These are phyloP conservation scores for Drosophila ficusphila DNA, from an alignment of 1,140 invertebrate genomes.

Conservation along the genomic window DNA sequence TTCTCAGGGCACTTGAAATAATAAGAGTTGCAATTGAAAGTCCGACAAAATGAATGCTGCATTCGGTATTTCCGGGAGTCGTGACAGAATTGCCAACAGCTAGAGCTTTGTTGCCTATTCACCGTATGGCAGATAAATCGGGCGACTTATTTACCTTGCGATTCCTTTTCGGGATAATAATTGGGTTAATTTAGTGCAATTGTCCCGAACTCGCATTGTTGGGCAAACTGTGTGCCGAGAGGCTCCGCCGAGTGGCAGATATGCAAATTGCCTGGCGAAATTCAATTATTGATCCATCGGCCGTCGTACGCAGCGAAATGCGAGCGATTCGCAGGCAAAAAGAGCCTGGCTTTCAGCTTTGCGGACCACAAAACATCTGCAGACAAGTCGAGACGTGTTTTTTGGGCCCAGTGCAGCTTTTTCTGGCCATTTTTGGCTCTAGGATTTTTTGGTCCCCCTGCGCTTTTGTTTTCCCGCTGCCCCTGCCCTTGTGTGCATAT, in stretches of 20 bases:
- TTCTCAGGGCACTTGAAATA: neutral
- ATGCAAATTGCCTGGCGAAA: constrained; percentile 32
- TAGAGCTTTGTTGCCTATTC: neutral
- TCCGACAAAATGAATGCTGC: neutral
- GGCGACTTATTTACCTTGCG: constrained; percentile 5
- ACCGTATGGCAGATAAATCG: constrained; percentile 24
- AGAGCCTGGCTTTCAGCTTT: constrained; percentile 7
- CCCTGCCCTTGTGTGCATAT: constrained; percentile 23
- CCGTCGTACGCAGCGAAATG: neutral
- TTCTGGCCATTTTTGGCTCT: neutral
- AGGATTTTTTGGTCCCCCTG: neutral
- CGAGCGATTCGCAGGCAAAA: neutral
- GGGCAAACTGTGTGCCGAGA: neutral
- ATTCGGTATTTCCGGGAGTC: neutral
- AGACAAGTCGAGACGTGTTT: constrained; percentile 23
- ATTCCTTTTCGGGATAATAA: constrained; percentile 24
- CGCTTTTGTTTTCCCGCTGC: neutral
- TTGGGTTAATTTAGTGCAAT: constrained; percentile 40
- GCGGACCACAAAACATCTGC: constrained; percentile 15
- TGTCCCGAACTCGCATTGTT: constrained; percentile 12
- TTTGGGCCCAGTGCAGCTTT: constrained; percentile 16
- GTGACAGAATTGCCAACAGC: neutral
- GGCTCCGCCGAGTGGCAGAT: neutral
- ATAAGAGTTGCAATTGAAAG: neutral
- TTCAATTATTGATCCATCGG: constrained; percentile 44